Evolutionary conservation across 1,140 invertebrate genomes (phyloP), one percentile per base, ranked within the genome.

Genomic region (Lasioglossum baleicum): DNA sequence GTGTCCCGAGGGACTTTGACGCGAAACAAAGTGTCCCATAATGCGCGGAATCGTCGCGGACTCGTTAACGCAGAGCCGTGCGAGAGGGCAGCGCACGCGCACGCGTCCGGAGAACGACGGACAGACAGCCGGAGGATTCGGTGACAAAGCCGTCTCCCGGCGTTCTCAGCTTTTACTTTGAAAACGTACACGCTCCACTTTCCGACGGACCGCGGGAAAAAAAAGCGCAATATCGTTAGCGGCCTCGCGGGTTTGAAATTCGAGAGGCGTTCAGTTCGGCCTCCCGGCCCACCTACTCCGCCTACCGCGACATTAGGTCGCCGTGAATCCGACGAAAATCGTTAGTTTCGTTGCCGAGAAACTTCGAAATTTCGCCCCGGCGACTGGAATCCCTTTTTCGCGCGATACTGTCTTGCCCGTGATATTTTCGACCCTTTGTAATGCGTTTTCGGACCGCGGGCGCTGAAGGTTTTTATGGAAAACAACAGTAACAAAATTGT

Each of bases 111-210:
- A 15, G 15, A 4, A 53, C 51, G 51, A 17, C 51, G 51, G 51
- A 53, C 51, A 0, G 15, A 53, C 51, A 7, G 51, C 3, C 51
- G 51, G 51, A 15, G 51, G 20, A 58, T 58, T 58, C 56, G 56
- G 56, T 58, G 10, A 58, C 56, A 58, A 58, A 58, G 56, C 56
- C 56, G 56, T n/a, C n/a, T 58, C 56, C 20, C 7, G 7, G 56
- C 56, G n/a, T n/a, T 20, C n/a, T 58, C 56, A 58, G 56, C 56
- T n/a, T n/a, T 58, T 58, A n/a, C 56, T 58, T 58, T 58, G 56
- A 58, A 58, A 58, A 58, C 56, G 56, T 58, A 58, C 56, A 58
- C 56, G 56, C n/a, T 58, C 56, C 56, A 58, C 56, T 58, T 58
- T 58, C 56, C 56, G 56, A 58, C 56, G 56, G 56, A 58, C 56